These are phyloP conservation scores for Lochmaea crataegi DNA, from an alignment of 2,888 invertebrate species.

Conservation along the genomic window DNA sequence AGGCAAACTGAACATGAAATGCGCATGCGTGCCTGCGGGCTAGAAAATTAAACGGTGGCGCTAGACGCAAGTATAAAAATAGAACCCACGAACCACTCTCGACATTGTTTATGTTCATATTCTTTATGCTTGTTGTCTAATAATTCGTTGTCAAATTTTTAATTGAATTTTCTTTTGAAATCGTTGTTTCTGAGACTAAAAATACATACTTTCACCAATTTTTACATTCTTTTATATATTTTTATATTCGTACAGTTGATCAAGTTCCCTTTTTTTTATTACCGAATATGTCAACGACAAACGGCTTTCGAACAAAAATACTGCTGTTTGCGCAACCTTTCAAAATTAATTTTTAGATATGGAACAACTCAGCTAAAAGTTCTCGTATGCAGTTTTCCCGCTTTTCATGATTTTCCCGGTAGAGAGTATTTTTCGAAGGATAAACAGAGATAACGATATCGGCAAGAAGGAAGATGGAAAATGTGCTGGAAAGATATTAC, in stretches of 20 bases:
- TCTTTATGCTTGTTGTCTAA: no score
- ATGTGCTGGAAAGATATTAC: conserved; percentile 33
- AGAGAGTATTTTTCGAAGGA: conserved; percentile 8
- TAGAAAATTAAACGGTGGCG: no score
- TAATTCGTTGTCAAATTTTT: no score
- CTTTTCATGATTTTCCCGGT: conserved; percentile 18
- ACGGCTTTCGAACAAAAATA: background rate
- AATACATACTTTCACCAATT: no score
- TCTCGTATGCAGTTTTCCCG: conserved; percentile 27
- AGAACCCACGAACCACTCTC: no score
- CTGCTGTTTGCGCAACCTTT: conserved; percentile 11
- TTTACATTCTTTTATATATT: background rate
- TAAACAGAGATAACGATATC: conserved; percentile 9
- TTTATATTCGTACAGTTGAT: no score
- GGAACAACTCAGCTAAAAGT: conserved; percentile 12
- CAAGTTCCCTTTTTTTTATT: background rate
- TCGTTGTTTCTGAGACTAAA: no score
- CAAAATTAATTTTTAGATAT: background rate
- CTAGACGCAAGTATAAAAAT: no score
- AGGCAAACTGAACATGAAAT: no score
- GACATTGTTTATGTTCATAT: no score
- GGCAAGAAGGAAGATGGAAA: conserved; percentile 15
- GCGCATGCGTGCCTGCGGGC: no score
- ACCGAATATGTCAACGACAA: background rate
- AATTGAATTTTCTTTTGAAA: no score